These are phyloP conservation scores for Herpetotheres cachinnans DNA, from an alignment of 2,113 vertebrate genomes.

Conservation along the genomic window DNA sequence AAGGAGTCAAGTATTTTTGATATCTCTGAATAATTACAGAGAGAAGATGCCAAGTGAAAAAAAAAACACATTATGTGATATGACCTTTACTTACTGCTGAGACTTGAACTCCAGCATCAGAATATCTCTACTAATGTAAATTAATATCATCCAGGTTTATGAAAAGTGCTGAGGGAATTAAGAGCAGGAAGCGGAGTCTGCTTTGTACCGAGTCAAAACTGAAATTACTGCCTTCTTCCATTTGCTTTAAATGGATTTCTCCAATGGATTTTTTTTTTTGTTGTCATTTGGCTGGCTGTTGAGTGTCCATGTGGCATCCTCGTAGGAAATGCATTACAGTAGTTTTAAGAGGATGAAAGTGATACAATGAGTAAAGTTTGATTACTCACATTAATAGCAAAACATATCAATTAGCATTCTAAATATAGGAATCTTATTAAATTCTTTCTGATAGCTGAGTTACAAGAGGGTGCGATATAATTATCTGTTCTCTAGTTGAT, in stretches of 20 bases:
- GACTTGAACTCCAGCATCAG: not conserved
- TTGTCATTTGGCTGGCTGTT: not conserved
- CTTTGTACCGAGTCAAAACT: not conserved
- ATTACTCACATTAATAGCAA: not conserved
- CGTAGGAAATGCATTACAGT: not conserved
- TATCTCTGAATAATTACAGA: not conserved
- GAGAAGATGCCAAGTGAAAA: not conserved
- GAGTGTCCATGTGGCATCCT: not conserved
- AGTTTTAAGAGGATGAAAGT: not conserved
- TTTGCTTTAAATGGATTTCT: not conserved
- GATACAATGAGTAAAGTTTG: not conserved
- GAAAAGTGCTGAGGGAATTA: not conserved
- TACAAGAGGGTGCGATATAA: not conserved
- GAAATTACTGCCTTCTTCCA: not conserved
- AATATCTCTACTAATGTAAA: not conserved
- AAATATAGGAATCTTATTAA: not conserved
- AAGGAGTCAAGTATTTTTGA: not conserved
- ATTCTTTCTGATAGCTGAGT: not conserved
- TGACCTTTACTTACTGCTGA: not conserved
- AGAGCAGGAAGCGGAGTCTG: not conserved
- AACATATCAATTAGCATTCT: not conserved
- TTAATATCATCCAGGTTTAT: not conserved
- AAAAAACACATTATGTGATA: not conserved
- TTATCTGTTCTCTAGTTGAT: not conserved
- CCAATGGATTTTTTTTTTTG: not conserved